Conservation (phyloP, 2,113 vertebrate genomes). For the Anolis carolinensis region DNA sequence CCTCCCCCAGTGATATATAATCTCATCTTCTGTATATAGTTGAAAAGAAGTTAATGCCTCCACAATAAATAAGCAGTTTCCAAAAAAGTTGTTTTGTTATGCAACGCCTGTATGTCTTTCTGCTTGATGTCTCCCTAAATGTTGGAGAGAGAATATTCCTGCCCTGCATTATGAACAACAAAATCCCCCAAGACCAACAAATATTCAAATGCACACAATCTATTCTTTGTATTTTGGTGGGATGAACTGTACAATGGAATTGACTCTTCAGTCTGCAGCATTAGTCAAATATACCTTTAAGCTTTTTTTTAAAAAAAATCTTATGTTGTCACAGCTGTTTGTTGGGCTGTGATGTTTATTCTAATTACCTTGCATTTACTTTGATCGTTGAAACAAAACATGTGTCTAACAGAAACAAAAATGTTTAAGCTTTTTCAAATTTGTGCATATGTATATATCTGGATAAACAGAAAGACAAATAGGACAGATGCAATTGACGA, state of each 20-base stretch:
- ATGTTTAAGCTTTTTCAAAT: not conserved
- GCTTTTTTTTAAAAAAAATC: not conserved
- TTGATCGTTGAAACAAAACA: not conserved
- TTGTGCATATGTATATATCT: not conserved
- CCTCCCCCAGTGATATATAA: not conserved
- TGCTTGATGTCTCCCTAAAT: not conserved
- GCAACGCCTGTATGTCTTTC: not conserved
- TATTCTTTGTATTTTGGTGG: not conserved
- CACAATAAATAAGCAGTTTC: conserved; percentile 1
- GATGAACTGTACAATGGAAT: not conserved
- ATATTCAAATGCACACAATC: not conserved
- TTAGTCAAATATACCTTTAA: not conserved
- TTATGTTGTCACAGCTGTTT: not conserved
- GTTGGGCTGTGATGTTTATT: not conserved
- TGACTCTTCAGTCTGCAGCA: not conserved
- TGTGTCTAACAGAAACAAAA: not conserved
- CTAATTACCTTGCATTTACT: not conserved
- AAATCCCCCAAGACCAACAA: not conserved
- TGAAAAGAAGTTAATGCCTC: conserved; percentile 7
- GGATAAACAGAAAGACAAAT: too few relatives aligned
- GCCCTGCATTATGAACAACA: not conserved
- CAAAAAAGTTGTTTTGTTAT: not conserved
- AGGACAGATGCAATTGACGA: not conserved
- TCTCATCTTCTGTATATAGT: not conserved
- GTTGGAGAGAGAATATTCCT: not conserved